phyloP scores from a whole-genome alignment of 2,113 vertebrate genomes.

The Channa maculata region DNA sequence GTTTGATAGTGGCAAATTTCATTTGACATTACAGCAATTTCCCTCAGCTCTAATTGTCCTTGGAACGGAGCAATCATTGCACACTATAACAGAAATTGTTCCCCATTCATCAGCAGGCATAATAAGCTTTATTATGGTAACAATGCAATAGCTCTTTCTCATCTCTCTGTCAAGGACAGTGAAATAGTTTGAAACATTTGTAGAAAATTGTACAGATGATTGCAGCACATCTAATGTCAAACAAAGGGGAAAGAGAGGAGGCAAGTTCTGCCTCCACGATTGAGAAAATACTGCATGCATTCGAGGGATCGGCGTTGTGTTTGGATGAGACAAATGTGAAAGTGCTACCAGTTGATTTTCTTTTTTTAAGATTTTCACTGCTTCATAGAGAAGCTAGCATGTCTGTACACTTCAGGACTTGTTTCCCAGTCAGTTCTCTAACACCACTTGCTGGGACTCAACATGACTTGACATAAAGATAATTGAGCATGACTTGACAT shows the following conservation, averaged over 20 bases:
- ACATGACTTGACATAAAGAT: too few relatives aligned
- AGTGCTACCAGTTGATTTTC: background rate
- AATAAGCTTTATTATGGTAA: constrained; percentile 54
- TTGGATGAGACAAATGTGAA: background rate
- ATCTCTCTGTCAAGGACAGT: constrained; percentile 50
- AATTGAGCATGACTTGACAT: too few relatives aligned
- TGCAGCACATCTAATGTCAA: constrained; percentile 1
- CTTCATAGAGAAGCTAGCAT: background rate
- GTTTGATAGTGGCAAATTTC: constrained; percentile 47
- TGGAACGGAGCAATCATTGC: constrained; percentile 51
- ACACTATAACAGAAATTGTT: constrained; percentile 34
- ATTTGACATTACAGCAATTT: constrained; percentile 55
- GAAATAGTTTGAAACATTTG: constrained; percentile 39
- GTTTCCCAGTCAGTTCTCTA: background rate
- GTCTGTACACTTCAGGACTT: background rate
- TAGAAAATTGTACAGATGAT: constrained; percentile 34
- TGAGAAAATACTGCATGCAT: background rate
- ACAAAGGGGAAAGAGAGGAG: background rate
- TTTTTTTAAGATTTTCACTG: background rate
- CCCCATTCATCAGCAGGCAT: constrained; percentile 57
- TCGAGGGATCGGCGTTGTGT: background rate
- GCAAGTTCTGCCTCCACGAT: background rate
- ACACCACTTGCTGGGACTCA: background rate
- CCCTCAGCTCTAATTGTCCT: constrained; percentile 67
- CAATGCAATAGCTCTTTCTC: constrained; percentile 28